phyloP scores from a whole-genome alignment of 2,797 vertebrate species.

The Ataeniobius toweri region DNA sequence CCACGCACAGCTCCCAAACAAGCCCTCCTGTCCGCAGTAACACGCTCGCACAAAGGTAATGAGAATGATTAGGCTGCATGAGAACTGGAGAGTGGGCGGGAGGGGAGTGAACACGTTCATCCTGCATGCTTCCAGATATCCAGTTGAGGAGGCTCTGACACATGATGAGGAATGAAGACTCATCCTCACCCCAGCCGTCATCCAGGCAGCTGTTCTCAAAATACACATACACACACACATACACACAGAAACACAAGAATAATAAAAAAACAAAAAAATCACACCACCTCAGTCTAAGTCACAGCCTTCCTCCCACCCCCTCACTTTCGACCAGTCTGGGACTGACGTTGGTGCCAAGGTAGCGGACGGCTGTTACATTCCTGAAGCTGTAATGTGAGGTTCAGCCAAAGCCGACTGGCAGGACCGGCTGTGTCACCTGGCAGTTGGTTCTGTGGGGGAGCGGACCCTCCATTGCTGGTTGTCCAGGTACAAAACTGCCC shows the following conservation, averaged over 20 bases:
- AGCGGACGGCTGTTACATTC: slow-evolving; percentile 80
- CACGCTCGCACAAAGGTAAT: slow-evolving; percentile 74
- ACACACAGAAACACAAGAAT: neutral
- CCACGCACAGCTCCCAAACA: slow-evolving; percentile 71
- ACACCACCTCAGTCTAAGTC: slow-evolving; percentile 53
- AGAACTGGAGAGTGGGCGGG: slow-evolving; percentile 73
- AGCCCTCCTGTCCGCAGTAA: slow-evolving; percentile 63
- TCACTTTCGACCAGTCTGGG: slow-evolving; percentile 64
- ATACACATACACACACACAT: slow-evolving; percentile 28
- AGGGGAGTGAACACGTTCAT: slow-evolving; percentile 31
- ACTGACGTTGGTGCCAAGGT: slow-evolving; percentile 79
- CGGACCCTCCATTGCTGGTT: slow-evolving; percentile 58
- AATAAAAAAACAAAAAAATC: slow-evolving; percentile 7
- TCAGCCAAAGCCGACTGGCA: slow-evolving; percentile 65
- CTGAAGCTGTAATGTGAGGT: slow-evolving; percentile 70
- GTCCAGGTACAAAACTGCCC: slow-evolving; percentile 64
- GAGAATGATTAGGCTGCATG: slow-evolving; percentile 74
- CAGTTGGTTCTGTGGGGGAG: slow-evolving; percentile 48
- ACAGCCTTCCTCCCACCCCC: slow-evolving; percentile 21
- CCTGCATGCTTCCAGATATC: slow-evolving; percentile 61
- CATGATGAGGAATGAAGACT: slow-evolving; percentile 70
- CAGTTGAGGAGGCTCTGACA: slow-evolving; percentile 68
- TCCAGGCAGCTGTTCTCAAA: slow-evolving; percentile 68
- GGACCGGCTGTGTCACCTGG: slow-evolving; percentile 59
- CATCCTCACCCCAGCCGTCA: slow-evolving; percentile 60